Evolutionary conservation across 1,140 invertebrate genomes (phyloP).

Genomic region (Paramacrobiotus metropolitanus): DNA sequence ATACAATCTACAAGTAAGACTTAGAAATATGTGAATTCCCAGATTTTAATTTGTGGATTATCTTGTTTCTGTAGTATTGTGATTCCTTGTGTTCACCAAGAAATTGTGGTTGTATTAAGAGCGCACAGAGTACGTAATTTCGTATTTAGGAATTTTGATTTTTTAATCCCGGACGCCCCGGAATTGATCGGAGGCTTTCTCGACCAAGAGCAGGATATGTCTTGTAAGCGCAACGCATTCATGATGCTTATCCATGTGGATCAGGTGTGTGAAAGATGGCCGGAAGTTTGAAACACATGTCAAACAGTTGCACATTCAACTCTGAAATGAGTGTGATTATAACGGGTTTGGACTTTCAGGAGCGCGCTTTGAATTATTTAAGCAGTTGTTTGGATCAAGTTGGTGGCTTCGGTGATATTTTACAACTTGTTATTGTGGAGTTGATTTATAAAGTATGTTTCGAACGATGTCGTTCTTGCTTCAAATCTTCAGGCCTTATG

Average conservation of each 20-base stretch:
- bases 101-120: no score
- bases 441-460: conserved; percentile 78
- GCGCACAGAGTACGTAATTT: no score
- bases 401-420: conserved; percentile 80
- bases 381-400: conserved; percentile 73
- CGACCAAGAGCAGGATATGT: conserved; percentile 92
- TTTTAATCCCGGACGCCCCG: conserved; percentile 91
- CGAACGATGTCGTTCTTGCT: neutral
- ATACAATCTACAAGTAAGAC: conserved; percentile 79
- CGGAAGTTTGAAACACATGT: neutral
- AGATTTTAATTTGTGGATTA: no score
- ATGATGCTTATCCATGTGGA: conserved; percentile 95
- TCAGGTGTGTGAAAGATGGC: conserved; percentile 25
- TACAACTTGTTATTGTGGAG: conserved; percentile 95
- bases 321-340: conserved; percentile 6
- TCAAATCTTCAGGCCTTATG: conserved; percentile 5
- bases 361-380: conserved; percentile 69
- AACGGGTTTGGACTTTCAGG: no score
- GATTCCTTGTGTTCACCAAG: no score
- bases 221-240: conserved; percentile 94
- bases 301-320: neutral
- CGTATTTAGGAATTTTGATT: conserved; percentile 66
- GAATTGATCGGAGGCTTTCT: conserved; percentile 84
- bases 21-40: no score
- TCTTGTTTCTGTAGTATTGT: no score